Evolutionary conservation across 1,140 invertebrate species (phyloP).

Genomic region (Polyergus mexicanus): DNA sequence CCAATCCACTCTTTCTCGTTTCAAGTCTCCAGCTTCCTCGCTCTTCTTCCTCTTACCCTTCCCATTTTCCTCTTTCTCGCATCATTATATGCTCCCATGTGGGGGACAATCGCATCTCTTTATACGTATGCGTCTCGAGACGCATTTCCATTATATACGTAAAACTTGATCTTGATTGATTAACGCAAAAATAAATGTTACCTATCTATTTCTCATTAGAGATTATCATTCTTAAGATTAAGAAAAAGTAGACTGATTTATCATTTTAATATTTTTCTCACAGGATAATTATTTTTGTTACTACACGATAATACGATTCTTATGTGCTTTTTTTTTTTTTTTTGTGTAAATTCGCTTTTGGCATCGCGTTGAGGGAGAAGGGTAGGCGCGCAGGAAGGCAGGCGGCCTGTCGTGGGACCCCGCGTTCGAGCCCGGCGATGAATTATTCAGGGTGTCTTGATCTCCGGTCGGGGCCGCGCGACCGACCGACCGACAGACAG

Average conservation of each 20-base stretch:
- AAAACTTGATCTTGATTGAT: not conserved
- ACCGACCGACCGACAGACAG: no score
- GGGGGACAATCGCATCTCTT: slow-evolving; percentile 1
- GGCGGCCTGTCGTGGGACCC: slow-evolving; percentile 3
- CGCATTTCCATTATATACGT: not conserved
- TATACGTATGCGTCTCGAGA: slow-evolving; percentile 6
- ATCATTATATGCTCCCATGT: slow-evolving; percentile 58
- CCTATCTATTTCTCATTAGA: not conserved
- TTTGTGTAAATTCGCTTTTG: slow-evolving; percentile 27
- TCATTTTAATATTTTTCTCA: not conserved
- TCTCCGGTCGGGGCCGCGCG: slow-evolving; percentile 50
- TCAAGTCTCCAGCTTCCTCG: slow-evolving; percentile 70
- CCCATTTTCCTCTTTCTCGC: slow-evolving; percentile 68
- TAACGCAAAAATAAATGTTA: not conserved
- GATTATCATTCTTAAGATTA: not conserved
- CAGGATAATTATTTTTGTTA: not conserved
- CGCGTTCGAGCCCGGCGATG: slow-evolving; percentile 67
- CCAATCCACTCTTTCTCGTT: slow-evolving; percentile 80
- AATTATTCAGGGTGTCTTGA: slow-evolving; percentile 82
- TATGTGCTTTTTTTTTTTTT: not conserved
- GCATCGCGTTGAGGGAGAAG: slow-evolving; percentile 21
- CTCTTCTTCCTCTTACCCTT: slow-evolving; percentile 40
- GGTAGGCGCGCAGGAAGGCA: slow-evolving; percentile 19
- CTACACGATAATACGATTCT: not conserved
- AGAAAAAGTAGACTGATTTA: not conserved